Evolutionary conservation across 2,888 invertebrate genomes (phyloP).

Genomic region (Eurytoma adleriae): DNA sequence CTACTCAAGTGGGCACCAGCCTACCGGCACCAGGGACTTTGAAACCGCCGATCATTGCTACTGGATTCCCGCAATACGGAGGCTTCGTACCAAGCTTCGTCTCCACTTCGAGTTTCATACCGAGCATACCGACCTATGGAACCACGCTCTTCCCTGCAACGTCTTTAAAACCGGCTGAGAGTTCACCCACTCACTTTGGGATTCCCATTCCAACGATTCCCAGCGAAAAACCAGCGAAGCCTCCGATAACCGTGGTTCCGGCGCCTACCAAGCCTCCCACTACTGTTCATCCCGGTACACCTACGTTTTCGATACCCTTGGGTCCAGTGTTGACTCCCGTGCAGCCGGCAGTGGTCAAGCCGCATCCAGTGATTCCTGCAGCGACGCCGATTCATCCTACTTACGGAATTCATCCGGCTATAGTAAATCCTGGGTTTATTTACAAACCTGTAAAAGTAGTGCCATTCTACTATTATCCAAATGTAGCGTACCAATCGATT

Average conservation of each 20-base stretch:
- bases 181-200: constrained; percentile 69
- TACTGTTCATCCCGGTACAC: constrained; percentile 54
- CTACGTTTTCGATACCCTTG: constrained; percentile 56
- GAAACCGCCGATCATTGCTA: constrained; percentile 17
- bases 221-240: constrained; percentile 58
- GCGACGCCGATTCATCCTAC: constrained; percentile 63
- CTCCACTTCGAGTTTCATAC: constrained; percentile 35
- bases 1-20: constrained; percentile 57
- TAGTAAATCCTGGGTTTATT: constrained; percentile 63
- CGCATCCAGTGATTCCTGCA: constrained; percentile 57
- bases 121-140: constrained; percentile 61
- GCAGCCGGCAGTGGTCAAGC: constrained; percentile 59
- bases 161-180: constrained; percentile 56
- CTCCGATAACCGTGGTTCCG: constrained; percentile 38
- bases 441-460: constrained; percentile 70
- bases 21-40: constrained; percentile 52
- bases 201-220: constrained; percentile 67
- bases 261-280: constrained; percentile 12
- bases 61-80: constrained; percentile 64
- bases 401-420: constrained; percentile 65
- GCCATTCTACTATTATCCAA: constrained; percentile 70
- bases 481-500: constrained; percentile 62
- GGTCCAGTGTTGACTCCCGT: constrained; percentile 57
- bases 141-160: constrained; percentile 28
- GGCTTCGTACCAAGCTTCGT: constrained; percentile 68